Conservation (phyloP, 2,113 vertebrate genomes). For the Pyrgilauda ruficollis region DNA sequence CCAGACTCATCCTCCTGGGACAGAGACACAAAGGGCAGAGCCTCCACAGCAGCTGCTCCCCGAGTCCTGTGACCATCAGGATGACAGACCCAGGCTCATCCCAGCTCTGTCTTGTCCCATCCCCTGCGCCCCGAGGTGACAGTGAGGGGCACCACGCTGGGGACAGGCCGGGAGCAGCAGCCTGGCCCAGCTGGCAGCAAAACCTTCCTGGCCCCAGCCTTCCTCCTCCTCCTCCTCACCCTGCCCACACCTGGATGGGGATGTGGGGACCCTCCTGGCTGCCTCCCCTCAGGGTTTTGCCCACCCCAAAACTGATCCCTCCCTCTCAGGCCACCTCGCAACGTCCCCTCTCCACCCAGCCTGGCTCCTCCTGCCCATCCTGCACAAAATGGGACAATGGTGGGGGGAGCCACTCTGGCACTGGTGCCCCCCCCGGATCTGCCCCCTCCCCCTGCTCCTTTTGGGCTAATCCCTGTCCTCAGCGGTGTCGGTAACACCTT, state of each 20-base stretch:
- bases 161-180: neutral
- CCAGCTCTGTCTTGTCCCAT: neutral
- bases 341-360: fast-evolving
- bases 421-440: neutral
- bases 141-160: fast-evolving
- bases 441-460: neutral
- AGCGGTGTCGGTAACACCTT: conserved; percentile 34
- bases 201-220: neutral
- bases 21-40: fast-evolving
- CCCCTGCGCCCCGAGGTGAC: fast-evolving
- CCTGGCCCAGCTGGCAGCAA: neutral
- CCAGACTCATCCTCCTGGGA: fast-evolving
- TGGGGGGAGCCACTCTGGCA: neutral
- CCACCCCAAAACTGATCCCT: neutral
- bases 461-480: conserved; percentile 53
- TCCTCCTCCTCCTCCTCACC: neutral
- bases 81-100: neutral
- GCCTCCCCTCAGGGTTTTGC: neutral
- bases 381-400: fast-evolving
- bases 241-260: fast-evolving
- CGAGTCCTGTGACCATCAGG: fast-evolving
- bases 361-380: neutral
- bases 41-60: neutral
- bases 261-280: fast-evolving
- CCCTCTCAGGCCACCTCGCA: fast-evolving